Conservation (phyloP, 1,140 invertebrate genomes). For the Aphis craccivora region DNA sequence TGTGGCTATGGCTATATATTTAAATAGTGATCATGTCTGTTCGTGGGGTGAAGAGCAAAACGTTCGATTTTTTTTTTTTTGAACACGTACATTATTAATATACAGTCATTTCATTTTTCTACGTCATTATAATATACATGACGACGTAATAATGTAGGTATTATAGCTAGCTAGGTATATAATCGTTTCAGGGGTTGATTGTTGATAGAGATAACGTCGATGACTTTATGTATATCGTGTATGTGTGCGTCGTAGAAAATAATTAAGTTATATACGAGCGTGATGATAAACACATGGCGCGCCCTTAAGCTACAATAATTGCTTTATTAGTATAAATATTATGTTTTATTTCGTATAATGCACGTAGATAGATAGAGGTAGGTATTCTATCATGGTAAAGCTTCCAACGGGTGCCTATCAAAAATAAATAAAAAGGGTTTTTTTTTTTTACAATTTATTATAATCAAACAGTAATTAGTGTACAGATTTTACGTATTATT, state of each 20-base stretch:
- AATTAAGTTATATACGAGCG: conserved; percentile 32
- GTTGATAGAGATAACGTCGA: conserved; percentile 43
- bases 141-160: background rate
- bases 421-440: conserved; percentile 25
- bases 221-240: conserved; percentile 37
- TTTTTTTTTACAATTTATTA: conserved; percentile 4
- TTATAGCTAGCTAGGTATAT: background rate
- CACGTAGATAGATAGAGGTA: background rate
- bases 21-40: background rate
- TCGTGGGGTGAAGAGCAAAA: background rate
- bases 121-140: background rate
- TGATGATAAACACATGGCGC: conserved; percentile 45
- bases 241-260: conserved; percentile 12
- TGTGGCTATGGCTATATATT: background rate
- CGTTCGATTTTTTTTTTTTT: background rate
- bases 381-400: background rate
- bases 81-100: conserved; percentile 8
- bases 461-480: background rate
- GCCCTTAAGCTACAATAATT: conserved; percentile 41
- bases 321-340: conserved; percentile 40
- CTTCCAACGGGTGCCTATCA: background rate
- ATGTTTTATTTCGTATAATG: background rate
- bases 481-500: background rate
- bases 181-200: conserved; percentile 14
- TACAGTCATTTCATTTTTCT: background rate